A percentile compares a stretch with the other conserved stretches of the same genome.
phyloP scores from a whole-genome alignment of 2,113 vertebrate species.

The Donacobius atricapilla region DNA sequence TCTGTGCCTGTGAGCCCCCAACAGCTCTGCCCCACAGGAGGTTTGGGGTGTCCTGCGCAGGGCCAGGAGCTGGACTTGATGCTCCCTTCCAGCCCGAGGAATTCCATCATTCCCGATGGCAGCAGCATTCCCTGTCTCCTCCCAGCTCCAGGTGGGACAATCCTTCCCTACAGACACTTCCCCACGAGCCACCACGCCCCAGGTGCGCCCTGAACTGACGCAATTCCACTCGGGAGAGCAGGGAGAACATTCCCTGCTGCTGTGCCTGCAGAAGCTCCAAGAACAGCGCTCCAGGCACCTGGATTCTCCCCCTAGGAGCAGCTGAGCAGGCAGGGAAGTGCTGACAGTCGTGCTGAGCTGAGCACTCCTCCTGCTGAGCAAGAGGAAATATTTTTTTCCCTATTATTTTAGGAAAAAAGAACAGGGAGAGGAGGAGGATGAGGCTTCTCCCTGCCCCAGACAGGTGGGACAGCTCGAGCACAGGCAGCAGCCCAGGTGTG shows the following conservation, averaged over 20 bases:
- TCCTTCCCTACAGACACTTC: accelerated
- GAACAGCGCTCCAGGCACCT: not conserved
- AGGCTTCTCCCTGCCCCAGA: not conserved
- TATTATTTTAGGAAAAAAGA: not conserved
- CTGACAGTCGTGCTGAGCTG: not conserved
- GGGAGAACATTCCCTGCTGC: not conserved
- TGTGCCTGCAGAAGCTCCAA: not conserved
- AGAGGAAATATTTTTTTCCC: not conserved
- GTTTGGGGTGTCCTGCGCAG: not conserved
- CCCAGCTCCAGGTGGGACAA: accelerated
- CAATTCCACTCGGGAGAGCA: not conserved
- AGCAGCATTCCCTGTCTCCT: accelerated
- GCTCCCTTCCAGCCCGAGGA: accelerated
- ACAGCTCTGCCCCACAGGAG: not conserved
- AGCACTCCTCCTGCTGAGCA: not conserved
- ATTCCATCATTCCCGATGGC: not conserved
- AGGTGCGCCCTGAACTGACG: accelerated
- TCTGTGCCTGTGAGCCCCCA: accelerated
- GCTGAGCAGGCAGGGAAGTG: not conserved
- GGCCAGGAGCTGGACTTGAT: accelerated
- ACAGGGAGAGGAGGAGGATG: not conserved
- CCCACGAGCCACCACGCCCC: not conserved
- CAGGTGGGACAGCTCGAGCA: not conserved
- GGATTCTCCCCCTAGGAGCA: not conserved
- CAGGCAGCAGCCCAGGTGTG: too few species aligned